A percentile compares a stretch with the other conserved stretches of the same genome.
phyloP scores from a whole-genome alignment of 2,888 invertebrate genomes.

The Spodoptera picta region DNA sequence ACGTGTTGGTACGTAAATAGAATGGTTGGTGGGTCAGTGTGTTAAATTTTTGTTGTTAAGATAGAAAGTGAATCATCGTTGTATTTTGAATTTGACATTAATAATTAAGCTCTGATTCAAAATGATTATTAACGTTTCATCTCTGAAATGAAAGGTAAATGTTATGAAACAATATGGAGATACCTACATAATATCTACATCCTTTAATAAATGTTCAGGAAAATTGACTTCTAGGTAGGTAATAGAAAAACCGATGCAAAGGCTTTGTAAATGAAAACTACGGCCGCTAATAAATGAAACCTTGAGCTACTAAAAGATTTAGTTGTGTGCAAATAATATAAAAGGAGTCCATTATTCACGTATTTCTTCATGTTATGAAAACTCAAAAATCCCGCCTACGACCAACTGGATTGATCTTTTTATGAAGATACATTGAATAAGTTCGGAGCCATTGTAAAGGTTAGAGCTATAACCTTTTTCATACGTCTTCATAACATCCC shows the following conservation, averaged over 20 bases:
- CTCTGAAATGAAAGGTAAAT: not conserved
- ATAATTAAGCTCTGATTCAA: no score
- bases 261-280: constrained; percentile 5
- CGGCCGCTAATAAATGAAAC: constrained; percentile 7
- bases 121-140: not conserved
- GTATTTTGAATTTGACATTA: no score
- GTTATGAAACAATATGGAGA: no score
- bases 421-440: constrained; percentile 43
- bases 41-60: no score
- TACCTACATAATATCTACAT: no score
- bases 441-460: constrained; percentile 44
- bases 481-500: constrained; percentile 63
- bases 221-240: no score
- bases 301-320: constrained; percentile 8
- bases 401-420: constrained; percentile 50
- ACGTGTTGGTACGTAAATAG: no score
- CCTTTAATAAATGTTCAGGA: no score
- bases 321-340: constrained; percentile 21
- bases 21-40: no score
- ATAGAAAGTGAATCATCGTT: no score
- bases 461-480: constrained; percentile 60
- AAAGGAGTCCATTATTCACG: constrained; percentile 40
- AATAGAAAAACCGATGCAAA: constrained; percentile 5
- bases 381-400: constrained; percentile 29
- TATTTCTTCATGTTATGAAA: constrained; percentile 30